Evolutionary conservation across 2,797 vertebrate genomes (phyloP).

Genomic region (Acrossocheilus fasciatus): DNA sequence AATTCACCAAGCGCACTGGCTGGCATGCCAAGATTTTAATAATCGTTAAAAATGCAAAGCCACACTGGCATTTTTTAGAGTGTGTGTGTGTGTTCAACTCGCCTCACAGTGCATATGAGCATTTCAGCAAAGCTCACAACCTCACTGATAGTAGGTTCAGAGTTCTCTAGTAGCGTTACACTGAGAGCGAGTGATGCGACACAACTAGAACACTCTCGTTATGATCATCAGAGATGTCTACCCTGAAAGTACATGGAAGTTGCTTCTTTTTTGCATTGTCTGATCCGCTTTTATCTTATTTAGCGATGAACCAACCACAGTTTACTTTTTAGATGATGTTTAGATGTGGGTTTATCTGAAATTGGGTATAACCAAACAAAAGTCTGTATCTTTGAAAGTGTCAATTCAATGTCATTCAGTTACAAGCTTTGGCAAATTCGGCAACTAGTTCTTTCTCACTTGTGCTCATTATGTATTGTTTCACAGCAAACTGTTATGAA

Average conservation of each 20-base stretch:
- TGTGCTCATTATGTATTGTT: background rate
- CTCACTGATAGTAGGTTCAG: slow-evolving; percentile 18
- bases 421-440: background rate
- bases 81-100: slow-evolving; percentile 57
- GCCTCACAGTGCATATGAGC: slow-evolving; percentile 52
- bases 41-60: slow-evolving; percentile 63
- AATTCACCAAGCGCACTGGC: slow-evolving; percentile 65
- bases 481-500: background rate
- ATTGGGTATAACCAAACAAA: background rate
- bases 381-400: background rate
- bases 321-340: background rate
- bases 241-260: background rate
- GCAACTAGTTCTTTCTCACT: background rate
- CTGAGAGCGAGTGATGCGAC: background rate
- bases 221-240: background rate
- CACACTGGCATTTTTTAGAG: slow-evolving; percentile 53
- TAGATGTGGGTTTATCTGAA: background rate
- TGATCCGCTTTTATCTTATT: slow-evolving; percentile 9
- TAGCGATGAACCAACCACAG: too few relatives aligned
- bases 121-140: background rate
- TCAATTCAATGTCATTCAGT: background rate
- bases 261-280: background rate
- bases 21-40: slow-evolving; percentile 66
- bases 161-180: background rate
- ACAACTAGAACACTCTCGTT: background rate